These are phyloP conservation scores for Sclerurus mexicanus DNA, from an alignment of 2,113 vertebrate species.

Conservation along the genomic window DNA sequence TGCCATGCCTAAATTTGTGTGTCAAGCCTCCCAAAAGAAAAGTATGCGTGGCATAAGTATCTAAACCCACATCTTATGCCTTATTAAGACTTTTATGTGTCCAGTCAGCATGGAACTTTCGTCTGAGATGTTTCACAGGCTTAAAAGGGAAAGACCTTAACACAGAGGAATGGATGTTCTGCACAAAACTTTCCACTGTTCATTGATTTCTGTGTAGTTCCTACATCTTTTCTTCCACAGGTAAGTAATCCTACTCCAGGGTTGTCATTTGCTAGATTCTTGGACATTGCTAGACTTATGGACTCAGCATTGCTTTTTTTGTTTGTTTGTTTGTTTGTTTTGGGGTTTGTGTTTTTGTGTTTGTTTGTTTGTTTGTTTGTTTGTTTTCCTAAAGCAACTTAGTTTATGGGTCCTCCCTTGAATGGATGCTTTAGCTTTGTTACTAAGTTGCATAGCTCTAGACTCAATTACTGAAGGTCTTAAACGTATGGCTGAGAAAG, in stretches of 20 bases:
- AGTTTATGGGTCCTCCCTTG: neutral
- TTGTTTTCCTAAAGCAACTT: neutral
- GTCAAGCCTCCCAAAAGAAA: neutral
- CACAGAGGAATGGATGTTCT: neutral
- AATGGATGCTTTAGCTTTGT: neutral
- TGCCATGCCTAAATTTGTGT: neutral
- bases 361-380: neutral
- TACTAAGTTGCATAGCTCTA: neutral
- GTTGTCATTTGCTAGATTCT: neutral
- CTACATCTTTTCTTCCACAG: neutral
- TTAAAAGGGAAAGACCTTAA: neutral
- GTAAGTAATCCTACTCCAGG: neutral
- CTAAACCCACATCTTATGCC: neutral
- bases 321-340: accelerated
- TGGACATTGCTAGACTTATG: neutral
- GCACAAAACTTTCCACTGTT: neutral
- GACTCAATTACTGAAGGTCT: neutral
- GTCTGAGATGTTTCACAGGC: neutral
- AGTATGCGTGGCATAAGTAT: neutral
- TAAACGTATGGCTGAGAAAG: neutral
- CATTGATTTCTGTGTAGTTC: neutral
- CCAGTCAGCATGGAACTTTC: neutral
- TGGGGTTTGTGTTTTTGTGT: neutral
- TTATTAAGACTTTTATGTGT: neutral
- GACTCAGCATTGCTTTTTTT: neutral